phyloP scores from a whole-genome alignment of 2,797 vertebrate species.

The Myotis vivesi region DNA sequence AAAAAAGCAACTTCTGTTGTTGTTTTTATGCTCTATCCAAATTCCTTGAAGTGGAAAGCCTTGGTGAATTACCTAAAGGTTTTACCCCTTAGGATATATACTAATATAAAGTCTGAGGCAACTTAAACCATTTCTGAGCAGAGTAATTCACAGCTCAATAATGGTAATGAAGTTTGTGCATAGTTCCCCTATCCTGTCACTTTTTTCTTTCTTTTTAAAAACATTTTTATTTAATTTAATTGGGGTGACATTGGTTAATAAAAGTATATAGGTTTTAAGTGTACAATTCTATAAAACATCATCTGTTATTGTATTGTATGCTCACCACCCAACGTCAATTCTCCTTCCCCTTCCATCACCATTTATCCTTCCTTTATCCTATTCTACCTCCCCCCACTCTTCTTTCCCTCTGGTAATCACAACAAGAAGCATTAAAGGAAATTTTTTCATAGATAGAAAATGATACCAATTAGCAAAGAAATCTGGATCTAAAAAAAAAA shows the following conservation, averaged over 20 bases:
- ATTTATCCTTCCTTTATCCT: no score
- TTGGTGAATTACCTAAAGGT: not conserved
- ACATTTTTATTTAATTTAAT: no score
- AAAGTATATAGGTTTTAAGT: no score
- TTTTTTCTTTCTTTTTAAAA: not conserved
- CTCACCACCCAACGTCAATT: no score
- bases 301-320: no score
- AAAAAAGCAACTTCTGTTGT: not conserved
- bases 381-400: no score
- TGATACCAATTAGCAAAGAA: not conserved
- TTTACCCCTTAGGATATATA: not conserved
- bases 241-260: no score
- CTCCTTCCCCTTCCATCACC: no score
- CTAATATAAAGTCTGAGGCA: not conserved
- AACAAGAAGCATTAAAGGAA: not conserved
- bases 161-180: not conserved
- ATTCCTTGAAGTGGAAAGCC: not conserved
- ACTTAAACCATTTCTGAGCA: not conserved
- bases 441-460: not conserved
- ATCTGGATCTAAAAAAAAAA: not conserved
- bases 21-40: not conserved
- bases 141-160: not conserved
- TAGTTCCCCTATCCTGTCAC: not conserved
- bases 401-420: no score
- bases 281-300: no score